Base-by-base conservation (phyloP, 2,888 invertebrate genomes). In the Eilema caniola region DNA sequence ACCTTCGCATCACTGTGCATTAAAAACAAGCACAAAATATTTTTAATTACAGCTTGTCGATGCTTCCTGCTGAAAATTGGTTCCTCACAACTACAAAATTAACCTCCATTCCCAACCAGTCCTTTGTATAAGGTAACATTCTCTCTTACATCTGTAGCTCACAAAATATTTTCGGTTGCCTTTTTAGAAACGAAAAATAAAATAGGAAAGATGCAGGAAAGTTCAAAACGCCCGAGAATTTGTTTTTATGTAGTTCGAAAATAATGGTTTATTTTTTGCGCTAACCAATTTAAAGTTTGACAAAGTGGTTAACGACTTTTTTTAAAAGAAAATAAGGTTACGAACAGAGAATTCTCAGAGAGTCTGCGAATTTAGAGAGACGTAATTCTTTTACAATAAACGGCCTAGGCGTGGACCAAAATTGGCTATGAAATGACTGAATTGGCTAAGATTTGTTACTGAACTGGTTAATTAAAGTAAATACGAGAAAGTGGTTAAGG, bases 351-450 rank as follows among this genome's bases (percentile, higher is more conserved):
- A 57, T 62, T 59, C 56, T 24, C 28, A 37, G 11, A 14, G 11
- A 14, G 56, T 37, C 66, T 59, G 56, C 23, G n/a, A 62, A 53
- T 68, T 61, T 60, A 60, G 69, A 20, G 23, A 69, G 57, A 16
- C n/a, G 57, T 60, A 66, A 72, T 72, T 28, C 66, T 72, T 69
- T 72, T 62, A 69, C 69, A 66, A 72, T 72, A 59, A 53, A 64
- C 53, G 14, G 63, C 33, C 20, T 66, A 69, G 53, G 64, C 66
- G 66, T 56, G 57, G 47, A 56, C 59, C 63, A 25, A 72, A 72
- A 69, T 66, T 69, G 66, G 69, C 59, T 66, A 57, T 61, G 59
- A 62, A 69, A 47, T 23, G 57, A 57, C 24, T 57, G 23, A 24
- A 59, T 12, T 59, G 59, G 24, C 24, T 16, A 68, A 69, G 69